These are phyloP conservation scores for Nemoura dubitans DNA, from an alignment of 2,888 invertebrate species.

Conservation along the genomic window DNA sequence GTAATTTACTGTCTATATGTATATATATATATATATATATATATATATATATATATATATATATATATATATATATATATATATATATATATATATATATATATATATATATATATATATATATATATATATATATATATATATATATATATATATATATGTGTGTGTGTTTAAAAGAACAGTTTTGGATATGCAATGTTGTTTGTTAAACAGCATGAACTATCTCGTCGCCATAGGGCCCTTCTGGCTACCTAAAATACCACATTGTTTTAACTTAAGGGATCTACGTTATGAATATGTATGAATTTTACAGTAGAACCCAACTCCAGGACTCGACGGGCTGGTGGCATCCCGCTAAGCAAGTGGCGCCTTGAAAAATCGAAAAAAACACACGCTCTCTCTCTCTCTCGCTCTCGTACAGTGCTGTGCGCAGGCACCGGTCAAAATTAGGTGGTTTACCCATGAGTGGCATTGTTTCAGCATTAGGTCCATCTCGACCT, in stretches of 20 bases:
- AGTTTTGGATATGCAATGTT: background rate
- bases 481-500: background rate
- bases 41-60: background rate
- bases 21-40: background rate
- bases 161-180: too few relatives aligned
- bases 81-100: background rate
- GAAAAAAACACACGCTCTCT: too few relatives aligned
- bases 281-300: background rate
- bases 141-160: too few relatives aligned
- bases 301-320: background rate
- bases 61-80: background rate
- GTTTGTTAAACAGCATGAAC: background rate
- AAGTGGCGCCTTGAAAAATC: background rate
- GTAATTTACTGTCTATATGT: background rate
- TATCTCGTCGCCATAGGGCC: background rate
- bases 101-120: background rate
- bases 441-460: slow-evolving; percentile 27
- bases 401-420: too few relatives aligned
- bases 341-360: background rate
- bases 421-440: slow-evolving; percentile 4
- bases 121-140: background rate
- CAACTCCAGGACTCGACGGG: background rate
- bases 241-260: background rate
- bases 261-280: slow-evolving; percentile 3
- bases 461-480: slow-evolving; percentile 20